Evolutionary conservation across 2,888 invertebrate genomes (phyloP).

Genomic region (Neoaliturus tenellus): DNA sequence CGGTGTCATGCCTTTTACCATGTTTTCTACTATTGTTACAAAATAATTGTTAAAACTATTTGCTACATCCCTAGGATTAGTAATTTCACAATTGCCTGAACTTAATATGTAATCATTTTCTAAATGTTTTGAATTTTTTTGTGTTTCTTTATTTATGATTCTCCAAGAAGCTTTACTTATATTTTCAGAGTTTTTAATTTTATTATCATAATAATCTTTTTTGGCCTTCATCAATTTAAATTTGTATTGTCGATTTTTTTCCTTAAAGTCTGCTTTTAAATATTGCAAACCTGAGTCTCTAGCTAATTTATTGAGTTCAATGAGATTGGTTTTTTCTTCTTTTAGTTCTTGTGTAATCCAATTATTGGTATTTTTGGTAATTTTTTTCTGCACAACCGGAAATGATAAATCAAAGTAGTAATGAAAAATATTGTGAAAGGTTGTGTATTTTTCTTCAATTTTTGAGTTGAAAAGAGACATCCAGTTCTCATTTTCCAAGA

Average conservation of each 20-base stretch:
- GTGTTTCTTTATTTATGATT: conserved; percentile 30
- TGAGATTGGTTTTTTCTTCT: conserved; percentile 22
- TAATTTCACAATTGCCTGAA: background rate
- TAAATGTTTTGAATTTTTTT: background rate
- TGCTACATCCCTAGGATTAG: conserved; percentile 1
- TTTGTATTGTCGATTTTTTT: conserved; percentile 15
- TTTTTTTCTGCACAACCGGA: background rate
- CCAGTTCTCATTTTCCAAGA: background rate
- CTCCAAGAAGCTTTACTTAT: background rate
- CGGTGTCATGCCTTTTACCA: background rate
- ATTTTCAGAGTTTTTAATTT: conserved; percentile 47
- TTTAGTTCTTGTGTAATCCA: conserved; percentile 14
- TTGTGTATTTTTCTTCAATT: conserved; percentile 2
- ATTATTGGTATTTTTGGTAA: background rate
- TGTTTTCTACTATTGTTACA: background rate
- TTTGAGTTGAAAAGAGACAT: background rate
- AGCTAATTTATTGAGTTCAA: conserved; percentile 21
- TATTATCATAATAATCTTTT: background rate
- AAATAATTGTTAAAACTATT: conserved; percentile 36
- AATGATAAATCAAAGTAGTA: conserved; percentile 25
- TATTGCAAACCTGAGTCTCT: background rate
- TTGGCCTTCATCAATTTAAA: background rate
- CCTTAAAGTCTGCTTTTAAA: background rate
- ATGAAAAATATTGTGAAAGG: background rate
- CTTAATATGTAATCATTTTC: background rate